These are phyloP conservation scores for Lottia gigantea DNA, from an alignment of 2,888 invertebrate species.

Conservation along the genomic window DNA sequence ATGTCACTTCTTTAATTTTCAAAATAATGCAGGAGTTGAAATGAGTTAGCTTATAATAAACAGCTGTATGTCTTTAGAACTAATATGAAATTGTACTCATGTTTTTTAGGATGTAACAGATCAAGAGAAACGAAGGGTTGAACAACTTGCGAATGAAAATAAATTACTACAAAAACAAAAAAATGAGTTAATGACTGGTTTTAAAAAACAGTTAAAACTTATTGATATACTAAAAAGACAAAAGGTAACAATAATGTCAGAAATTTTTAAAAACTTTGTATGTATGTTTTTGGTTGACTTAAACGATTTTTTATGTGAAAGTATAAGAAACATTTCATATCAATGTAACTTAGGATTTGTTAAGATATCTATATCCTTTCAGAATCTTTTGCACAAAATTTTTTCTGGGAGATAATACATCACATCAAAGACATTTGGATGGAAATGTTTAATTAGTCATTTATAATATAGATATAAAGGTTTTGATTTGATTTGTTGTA, in stretches of 20 bases:
- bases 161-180: slow-evolving; percentile 69
- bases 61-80: neutral
- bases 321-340: too few species aligned
- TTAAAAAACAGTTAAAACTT: slow-evolving; percentile 69
- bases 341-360: too few species aligned
- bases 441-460: too few species aligned
- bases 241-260: slow-evolving; percentile 52
- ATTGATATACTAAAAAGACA: slow-evolving; percentile 69
- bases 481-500: slow-evolving; percentile 38
- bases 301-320: neutral
- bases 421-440: too few species aligned
- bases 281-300: slow-evolving; percentile 2
- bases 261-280: neutral
- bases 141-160: slow-evolving; percentile 66
- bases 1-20: too few species aligned
- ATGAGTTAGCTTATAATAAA: neutral
- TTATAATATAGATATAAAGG: too few species aligned
- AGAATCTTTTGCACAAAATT: too few species aligned
- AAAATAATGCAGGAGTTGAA: neutral
- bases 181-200: slow-evolving; percentile 68
- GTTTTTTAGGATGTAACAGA: slow-evolving; percentile 54
- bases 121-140: slow-evolving; percentile 63
- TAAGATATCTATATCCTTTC: too few species aligned
- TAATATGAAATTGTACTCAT: neutral
- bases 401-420: too few species aligned